Evolutionary conservation across 2,113 vertebrate species (phyloP), one percentile per base, ranked within the genome.

Genomic region (Phasianus colchicus): DNA sequence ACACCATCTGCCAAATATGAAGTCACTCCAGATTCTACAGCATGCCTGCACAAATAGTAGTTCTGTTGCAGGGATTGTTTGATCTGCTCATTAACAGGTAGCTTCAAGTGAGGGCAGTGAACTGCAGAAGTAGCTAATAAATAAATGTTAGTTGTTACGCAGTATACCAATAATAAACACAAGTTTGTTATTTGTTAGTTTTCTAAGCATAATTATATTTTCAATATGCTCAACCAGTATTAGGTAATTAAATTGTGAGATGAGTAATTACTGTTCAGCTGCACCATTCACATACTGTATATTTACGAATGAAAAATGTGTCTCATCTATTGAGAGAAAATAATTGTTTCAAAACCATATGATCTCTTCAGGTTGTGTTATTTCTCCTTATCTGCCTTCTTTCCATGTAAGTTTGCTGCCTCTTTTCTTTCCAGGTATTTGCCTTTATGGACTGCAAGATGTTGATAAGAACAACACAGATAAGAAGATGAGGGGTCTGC

Each of bases 51-150:
- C 95, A 94, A 81, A 94, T 98, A 9, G 94, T 98, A 81, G 96
- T 98, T 79, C 92, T 99, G 58, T 93, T 99, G 48, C 98, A 98
- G 86, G 97, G 98, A 90, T 97, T 99, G 64, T 98, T 97, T 95
- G 98, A 98, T 93, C 96, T 99, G 48, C 88, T 98, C 77, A 98
- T 98, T 95, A 98, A 47, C 97, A 98, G 97, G 98, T 98, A 97
- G 10, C 36, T 69, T 32, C 61, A 72, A 55, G 34, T 42, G 64
- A 76, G 40, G 45, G 42, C 21, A 24, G 47, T 75, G 75, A 77
- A 86, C n/a, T 45, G 52, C 15, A 2, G 30, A 82, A 77, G 57
- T 70, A 45, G 7, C 58, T 72, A 66, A 57, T 64, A 77, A 40
- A 60, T 76, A 70, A 70, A 25, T 52, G 47, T 27, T 80, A 42